Base-by-base conservation (phyloP, 1,140 invertebrate species). In the Bicyclus anynana region DNA sequence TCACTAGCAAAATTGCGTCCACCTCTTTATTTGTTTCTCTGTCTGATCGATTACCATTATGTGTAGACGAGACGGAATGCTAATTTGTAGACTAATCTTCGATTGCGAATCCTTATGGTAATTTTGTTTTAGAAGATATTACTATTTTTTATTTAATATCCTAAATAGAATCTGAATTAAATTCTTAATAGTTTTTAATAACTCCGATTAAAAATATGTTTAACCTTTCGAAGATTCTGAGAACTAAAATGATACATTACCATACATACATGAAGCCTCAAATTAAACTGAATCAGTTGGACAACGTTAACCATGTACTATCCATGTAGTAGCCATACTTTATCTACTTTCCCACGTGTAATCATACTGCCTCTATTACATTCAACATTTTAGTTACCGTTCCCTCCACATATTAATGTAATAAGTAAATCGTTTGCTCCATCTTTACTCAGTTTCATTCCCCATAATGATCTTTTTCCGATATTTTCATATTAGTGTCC, bases 311-410 rank as follows among this genome's bases (percentile, higher is more conserved):
- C 40, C 40, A 44, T 4, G 40, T 20, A 44, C 18, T 44, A 20
- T n/a, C 79, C 76, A 67, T 78, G 77, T 75, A 72, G 60, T 50
- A 73, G 62, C 57, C 42, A 23, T 51, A 42, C 40, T 48, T 69
- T 62, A 80, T 82, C 84, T 75, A 53, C 70, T 65, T 84, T 87
- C 84, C 82, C 84, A 87, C 82, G 80, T 84, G 72, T 84, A 87
- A 87, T 80, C 67, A 83, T 79, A 67, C 80, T 77, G 71, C 77
- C 73, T 69, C 74, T 72, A 84, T 85, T 84, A 84, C 82, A 74
- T 72, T 60, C 66, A 71, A 71, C 80, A 68, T 59, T 80, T 80
- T 81, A 84, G 74, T 78, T 84, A 77, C 14, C 75, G 74, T 76
- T 77, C 76, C 64, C 54, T 62, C 40, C 74, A 69, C 69, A 80